Conservation (phyloP, 2,797 vertebrate species). For the Lutjanus campechanus region DNA sequence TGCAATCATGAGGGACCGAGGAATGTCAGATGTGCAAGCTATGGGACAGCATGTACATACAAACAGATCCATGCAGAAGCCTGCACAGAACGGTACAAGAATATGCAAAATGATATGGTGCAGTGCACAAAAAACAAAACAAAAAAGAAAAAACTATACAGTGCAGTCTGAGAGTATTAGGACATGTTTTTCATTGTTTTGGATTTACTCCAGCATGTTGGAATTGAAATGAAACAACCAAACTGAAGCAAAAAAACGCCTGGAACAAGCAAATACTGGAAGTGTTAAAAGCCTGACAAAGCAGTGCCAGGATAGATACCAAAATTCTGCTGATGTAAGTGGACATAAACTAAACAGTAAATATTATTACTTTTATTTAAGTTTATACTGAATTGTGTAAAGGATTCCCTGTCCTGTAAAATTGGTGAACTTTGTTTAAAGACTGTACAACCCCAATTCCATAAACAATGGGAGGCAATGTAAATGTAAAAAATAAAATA, state of each 20-base stretch:
- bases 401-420: background rate
- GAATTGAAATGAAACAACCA: background rate
- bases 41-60: constrained; percentile 4
- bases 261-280: background rate
- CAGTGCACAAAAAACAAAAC: background rate
- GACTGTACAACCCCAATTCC: background rate
- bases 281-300: background rate
- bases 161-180: background rate
- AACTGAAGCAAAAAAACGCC: background rate
- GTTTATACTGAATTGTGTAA: background rate
- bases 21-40: constrained; percentile 52
- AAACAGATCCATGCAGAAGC: constrained; percentile 21
- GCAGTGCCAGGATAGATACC: background rate
- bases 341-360: background rate
- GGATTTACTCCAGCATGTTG: background rate
- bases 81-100: background rate
- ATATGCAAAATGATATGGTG: background rate
- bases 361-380: background rate
- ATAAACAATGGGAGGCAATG: no score
- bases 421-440: background rate
- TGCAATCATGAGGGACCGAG: constrained; percentile 51
- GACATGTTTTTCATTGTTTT: constrained; percentile 3
- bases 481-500: no score
- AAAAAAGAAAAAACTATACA: background rate
- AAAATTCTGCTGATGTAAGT: background rate